Conservation (phyloP, 2,888 invertebrate genomes). For the Aleiodes testaceus region DNA sequence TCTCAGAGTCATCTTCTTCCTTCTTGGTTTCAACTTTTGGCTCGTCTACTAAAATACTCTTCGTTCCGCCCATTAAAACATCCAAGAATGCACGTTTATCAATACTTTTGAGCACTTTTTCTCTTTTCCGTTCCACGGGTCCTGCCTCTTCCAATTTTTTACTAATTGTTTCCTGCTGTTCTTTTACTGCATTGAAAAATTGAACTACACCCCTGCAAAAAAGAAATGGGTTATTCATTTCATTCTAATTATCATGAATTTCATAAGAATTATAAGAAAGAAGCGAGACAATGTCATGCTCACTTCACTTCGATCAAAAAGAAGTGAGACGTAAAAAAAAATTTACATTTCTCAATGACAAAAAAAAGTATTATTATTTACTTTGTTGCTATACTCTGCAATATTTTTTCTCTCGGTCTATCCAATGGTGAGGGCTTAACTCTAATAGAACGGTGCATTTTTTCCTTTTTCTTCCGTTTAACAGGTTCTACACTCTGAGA, state of each 20-base stretch:
- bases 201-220: constrained; percentile 88
- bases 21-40: constrained; percentile 75
- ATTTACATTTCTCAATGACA: constrained; percentile 1
- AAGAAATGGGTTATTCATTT: not conserved
- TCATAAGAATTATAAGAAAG: constrained; percentile 8
- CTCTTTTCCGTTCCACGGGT: constrained; percentile 84
- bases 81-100: constrained; percentile 86
- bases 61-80: constrained; percentile 80
- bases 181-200: constrained; percentile 90
- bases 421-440: constrained; percentile 85
- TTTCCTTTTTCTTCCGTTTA: constrained; percentile 70
- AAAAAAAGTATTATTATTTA: constrained; percentile 60
- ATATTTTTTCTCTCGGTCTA: constrained; percentile 83
- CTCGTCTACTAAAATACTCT: constrained; percentile 71
- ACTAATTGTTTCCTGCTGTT: constrained; percentile 86
- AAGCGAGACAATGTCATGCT: too few relatives aligned
- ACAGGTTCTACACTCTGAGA: constrained; percentile 64
- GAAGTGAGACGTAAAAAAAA: too few relatives aligned
- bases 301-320: too few relatives aligned
- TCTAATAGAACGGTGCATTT: constrained; percentile 79
- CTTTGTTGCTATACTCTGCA: constrained; percentile 89
- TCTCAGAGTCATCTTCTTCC: constrained; percentile 72
- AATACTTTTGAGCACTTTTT: constrained; percentile 83
- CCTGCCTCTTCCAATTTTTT: constrained; percentile 82
- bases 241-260: constrained; percentile 32